A percentile compares a stretch with the other conserved stretches of the same genome.
phyloP scores from a whole-genome alignment of 2,888 invertebrate species.

The Xylocampa areola region DNA sequence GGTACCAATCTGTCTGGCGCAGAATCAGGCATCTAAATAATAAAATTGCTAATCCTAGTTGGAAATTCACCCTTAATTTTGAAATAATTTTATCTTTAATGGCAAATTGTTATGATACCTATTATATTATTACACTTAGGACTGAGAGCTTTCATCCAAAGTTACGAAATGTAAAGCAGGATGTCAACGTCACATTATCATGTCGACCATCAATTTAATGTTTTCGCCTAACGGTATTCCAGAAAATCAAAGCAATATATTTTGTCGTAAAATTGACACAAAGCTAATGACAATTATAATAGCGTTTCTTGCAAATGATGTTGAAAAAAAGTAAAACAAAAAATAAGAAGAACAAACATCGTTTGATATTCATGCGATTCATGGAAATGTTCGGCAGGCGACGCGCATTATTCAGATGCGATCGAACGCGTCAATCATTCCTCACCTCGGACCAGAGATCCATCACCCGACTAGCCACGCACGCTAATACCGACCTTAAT shows the following conservation, averaged over 20 bases:
- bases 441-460: constrained; percentile 65
- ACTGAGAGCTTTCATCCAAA: neutral
- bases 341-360: constrained; percentile 64
- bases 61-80: too few species aligned
- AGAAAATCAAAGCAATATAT: constrained; percentile 19
- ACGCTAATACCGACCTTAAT: constrained; percentile 54
- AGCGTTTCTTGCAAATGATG: constrained; percentile 54
- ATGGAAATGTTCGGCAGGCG: constrained; percentile 70
- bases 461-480: constrained; percentile 27
- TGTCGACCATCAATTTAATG: neutral
- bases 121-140: too few species aligned
- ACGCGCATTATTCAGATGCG: constrained; percentile 69
- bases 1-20: neutral
- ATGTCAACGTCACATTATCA: neutral
- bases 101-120: too few species aligned
- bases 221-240: constrained; percentile 4
- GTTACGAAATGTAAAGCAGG: neutral
- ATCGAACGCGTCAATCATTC: constrained; percentile 75
- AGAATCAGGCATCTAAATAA: too few species aligned
- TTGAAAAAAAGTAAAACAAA: constrained; percentile 54
- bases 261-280: constrained; percentile 42
- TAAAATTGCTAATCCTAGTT: neutral
- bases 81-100: too few species aligned
- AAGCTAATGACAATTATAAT: constrained; percentile 64
- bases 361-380: constrained; percentile 78